These are phyloP conservation scores for Pipra filicauda DNA, from an alignment of 2,113 vertebrate species.

Conservation along the genomic window DNA sequence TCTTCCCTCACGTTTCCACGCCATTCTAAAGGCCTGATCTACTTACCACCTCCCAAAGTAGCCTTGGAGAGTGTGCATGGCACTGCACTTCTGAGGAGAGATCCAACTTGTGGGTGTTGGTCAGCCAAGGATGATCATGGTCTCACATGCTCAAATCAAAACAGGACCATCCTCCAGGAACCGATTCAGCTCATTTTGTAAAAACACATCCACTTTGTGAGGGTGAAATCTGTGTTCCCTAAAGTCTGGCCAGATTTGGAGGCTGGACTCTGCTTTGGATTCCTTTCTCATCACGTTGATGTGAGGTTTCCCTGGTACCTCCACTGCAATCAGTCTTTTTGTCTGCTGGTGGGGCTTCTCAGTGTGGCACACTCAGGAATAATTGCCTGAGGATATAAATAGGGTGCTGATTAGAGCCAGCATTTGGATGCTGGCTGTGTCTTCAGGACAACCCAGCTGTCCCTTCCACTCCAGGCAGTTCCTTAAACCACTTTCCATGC, in stretches of 20 bases:
- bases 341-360: background rate
- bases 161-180: background rate
- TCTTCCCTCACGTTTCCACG: background rate
- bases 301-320: background rate
- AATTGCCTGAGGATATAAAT: background rate
- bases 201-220: background rate
- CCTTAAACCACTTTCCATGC: background rate
- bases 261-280: background rate
- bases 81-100: background rate
- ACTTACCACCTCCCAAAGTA: background rate
- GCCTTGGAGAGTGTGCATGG: background rate
- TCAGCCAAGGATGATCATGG: rapidly evolving
- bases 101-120: no score
- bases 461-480: background rate
- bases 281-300: background rate
- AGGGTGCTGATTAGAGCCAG: background rate
- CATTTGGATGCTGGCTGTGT: background rate
- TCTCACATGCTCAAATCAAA: background rate
- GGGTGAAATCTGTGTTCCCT: background rate
- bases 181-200: background rate
- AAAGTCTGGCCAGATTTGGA: background rate
- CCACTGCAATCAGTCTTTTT: background rate
- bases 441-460: background rate
- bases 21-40: background rate
- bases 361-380: background rate